A percentile compares a stretch with the other conserved stretches of the same genome.
Conservation (phyloP, 2,888 invertebrate genomes). For the Laothoe populi region DNA sequence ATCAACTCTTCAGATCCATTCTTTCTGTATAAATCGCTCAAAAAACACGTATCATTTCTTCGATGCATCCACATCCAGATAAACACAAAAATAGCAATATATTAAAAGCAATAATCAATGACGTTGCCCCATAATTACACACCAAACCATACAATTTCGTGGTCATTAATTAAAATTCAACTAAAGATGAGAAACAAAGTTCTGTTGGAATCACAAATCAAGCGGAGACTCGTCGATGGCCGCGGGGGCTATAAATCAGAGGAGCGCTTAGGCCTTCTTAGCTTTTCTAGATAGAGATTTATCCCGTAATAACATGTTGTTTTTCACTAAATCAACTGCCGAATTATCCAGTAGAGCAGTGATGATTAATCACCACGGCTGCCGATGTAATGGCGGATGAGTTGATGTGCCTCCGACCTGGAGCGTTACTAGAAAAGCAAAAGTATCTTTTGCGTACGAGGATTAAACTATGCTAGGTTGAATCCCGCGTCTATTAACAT, state of each 20-base stretch:
- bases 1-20: background rate
- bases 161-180: constrained; percentile 82
- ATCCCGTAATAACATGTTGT: constrained; percentile 84
- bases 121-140: constrained; percentile 73
- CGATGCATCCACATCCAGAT: constrained; percentile 41
- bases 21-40: background rate
- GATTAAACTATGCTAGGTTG: too few relatives aligned
- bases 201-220: constrained; percentile 77
- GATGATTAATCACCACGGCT: constrained; percentile 79
- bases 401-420: background rate
- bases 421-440: background rate
- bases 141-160: constrained; percentile 74
- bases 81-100: constrained; percentile 61
- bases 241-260: constrained; percentile 75
- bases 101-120: constrained; percentile 78
- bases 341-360: constrained; percentile 83
- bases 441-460: background rate
- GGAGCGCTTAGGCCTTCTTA: constrained; percentile 83
- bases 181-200: constrained; percentile 77
- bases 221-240: constrained; percentile 72
- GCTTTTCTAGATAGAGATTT: constrained; percentile 85
- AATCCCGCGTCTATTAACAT: too few relatives aligned
- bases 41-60: constrained; percentile 13
- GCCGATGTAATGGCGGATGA: constrained; percentile 71
- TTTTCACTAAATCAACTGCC: constrained; percentile 84